Percentiles rank a stretch among this genome's conserved stretches.
These are phyloP conservation scores for Megaceryle torquata DNA, from an alignment of 2,113 vertebrate genomes.

Conservation along the genomic window DNA sequence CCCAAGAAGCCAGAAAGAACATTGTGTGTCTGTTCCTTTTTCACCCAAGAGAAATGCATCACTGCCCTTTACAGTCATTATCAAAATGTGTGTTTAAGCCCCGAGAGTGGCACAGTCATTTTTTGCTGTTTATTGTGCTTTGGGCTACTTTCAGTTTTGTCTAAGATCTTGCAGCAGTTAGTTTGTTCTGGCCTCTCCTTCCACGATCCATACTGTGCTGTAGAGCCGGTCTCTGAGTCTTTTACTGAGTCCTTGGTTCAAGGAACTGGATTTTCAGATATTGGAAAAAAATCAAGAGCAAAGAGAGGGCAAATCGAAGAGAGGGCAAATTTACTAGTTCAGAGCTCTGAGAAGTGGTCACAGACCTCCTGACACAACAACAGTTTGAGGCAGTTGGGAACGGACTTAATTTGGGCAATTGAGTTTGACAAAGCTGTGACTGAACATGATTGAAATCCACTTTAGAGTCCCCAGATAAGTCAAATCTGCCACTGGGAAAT, in stretches of 20 bases:
- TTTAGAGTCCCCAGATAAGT: background rate
- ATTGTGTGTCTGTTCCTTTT: background rate
- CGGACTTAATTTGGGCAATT: background rate
- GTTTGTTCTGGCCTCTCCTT: background rate
- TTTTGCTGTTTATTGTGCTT: background rate
- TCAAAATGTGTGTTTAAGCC: background rate
- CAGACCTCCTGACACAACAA: background rate
- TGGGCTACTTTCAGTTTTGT: background rate
- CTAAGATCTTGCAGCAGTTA: background rate
- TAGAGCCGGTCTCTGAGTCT: background rate
- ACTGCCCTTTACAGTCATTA: background rate
- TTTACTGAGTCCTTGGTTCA: background rate
- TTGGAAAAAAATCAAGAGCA: background rate
- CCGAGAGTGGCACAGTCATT: background rate
- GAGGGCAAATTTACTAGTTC: background rate
- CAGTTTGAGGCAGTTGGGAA: background rate
- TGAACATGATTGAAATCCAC: background rate
- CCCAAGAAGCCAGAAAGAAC: background rate
- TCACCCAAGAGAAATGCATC: background rate
- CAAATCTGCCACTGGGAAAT: conserved; percentile 12
- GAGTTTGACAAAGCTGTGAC: background rate
- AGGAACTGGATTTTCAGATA: background rate
- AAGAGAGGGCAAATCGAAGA: too few species aligned
- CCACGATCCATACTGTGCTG: background rate
- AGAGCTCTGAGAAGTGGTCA: background rate